Conservation (phyloP, 2,888 invertebrate genomes). For the Xanthia togata region DNA sequence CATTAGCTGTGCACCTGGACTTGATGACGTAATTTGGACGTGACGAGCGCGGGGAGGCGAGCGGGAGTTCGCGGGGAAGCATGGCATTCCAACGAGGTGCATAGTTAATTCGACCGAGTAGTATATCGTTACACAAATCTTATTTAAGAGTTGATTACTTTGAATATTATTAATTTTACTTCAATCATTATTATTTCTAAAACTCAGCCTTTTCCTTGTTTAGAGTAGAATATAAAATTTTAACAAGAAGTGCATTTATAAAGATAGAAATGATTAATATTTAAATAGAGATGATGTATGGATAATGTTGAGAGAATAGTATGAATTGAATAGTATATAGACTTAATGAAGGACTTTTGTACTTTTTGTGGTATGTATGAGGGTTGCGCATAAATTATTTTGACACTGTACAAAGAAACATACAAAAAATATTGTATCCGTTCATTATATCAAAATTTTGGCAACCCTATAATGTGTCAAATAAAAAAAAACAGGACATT, state of each 20-base stretch:
- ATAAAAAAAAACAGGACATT: conserved; percentile 74
- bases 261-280: conserved; percentile 85
- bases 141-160: conserved; percentile 42
- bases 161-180: conserved; percentile 48
- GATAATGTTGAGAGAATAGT: conserved; percentile 86
- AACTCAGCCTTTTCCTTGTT: conserved; percentile 63
- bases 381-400: conserved; percentile 80
- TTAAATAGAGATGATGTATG: conserved; percentile 83
- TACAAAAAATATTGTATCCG: conserved; percentile 61
- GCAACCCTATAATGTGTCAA: conserved; percentile 83
- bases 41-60: background rate
- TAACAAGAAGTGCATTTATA: conserved; percentile 90
- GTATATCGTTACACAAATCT: conserved; percentile 53
- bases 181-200: conserved; percentile 37
- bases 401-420: conserved; percentile 64
- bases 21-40: background rate
- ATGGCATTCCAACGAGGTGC: background rate
- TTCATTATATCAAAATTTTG: conserved; percentile 68
- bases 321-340: conserved; percentile 80
- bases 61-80: background rate
- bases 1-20: background rate
- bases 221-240: conserved; percentile 80
- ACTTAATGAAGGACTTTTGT: conserved; percentile 85
- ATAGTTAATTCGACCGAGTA: too few relatives aligned
- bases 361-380: conserved; percentile 86